Conservation (phyloP, 2,113 vertebrate species). For the Puma concolor region DNA sequence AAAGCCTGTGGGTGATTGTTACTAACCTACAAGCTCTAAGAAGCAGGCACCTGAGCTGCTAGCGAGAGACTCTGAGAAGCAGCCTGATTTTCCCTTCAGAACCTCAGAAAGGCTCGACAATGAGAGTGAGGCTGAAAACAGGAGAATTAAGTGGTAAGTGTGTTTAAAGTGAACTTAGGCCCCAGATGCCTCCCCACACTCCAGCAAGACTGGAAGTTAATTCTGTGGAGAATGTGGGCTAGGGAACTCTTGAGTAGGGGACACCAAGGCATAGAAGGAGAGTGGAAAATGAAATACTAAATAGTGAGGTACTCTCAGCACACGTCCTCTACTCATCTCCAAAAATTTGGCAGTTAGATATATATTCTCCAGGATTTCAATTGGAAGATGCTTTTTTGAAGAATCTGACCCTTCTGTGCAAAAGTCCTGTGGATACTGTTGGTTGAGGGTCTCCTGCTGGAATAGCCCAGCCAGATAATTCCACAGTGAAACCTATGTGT, state of each 20-base stretch:
- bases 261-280: not conserved
- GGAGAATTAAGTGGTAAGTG: not conserved
- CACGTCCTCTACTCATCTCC: not conserved
- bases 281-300: not conserved
- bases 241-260: not conserved
- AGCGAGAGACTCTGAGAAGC: not conserved
- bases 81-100: not conserved
- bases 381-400: not conserved
- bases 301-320: not conserved
- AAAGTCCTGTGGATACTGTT: not conserved
- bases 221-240: not conserved
- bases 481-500: not conserved
- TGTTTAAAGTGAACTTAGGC: not conserved
- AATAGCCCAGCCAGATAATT: not conserved
- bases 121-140: not conserved
- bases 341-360: not conserved
- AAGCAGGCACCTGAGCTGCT: not conserved
- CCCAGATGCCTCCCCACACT: not conserved
- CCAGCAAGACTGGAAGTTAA: not conserved
- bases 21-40: not conserved
- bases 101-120: not conserved
- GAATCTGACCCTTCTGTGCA: not conserved
- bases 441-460: not conserved
- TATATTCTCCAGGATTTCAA: not conserved
- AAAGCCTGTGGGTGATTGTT: not conserved